Conservation (phyloP, 2,797 vertebrate species). For the Lacerta agilis region DNA sequence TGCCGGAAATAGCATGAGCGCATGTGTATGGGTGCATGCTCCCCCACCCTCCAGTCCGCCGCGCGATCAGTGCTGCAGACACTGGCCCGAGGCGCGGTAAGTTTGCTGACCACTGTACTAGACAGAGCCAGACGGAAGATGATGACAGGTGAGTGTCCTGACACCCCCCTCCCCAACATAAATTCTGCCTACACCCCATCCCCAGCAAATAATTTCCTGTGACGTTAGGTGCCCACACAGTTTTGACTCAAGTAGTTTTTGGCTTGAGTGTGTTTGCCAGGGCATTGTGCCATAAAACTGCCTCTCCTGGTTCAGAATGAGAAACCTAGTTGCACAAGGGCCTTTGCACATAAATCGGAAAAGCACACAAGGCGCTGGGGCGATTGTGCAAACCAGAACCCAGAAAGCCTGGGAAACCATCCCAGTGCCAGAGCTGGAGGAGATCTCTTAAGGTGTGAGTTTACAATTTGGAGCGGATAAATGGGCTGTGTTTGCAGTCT, state of each 20-base stretch:
- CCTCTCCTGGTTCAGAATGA: neutral
- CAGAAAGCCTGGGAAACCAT: neutral
- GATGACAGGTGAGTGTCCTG: too few species aligned
- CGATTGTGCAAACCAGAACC: neutral
- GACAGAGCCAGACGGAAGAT: too few species aligned
- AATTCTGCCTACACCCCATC: neutral
- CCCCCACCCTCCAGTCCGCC: too few species aligned
- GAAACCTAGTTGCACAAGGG: neutral
- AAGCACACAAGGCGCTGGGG: neutral
- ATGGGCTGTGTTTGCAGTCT: neutral
- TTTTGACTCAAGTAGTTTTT: neutral
- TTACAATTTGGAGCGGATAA: neutral
- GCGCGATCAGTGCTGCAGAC: too few species aligned
- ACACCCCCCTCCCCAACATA: too few species aligned
- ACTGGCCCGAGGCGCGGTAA: too few species aligned
- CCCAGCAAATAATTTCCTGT: neutral
- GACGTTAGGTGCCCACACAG: neutral
- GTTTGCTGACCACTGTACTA: too few species aligned
- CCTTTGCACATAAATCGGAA: neutral
- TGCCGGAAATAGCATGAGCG: too few species aligned
- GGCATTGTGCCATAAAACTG: neutral
- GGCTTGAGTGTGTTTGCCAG: neutral
- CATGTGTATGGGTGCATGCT: too few species aligned
- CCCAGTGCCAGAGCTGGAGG: neutral
- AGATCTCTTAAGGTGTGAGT: neutral